A percentile compares a stretch with the other conserved stretches of the same genome.
Conservation (phyloP, 2,113 vertebrate genomes). For the Salvelinus alpinus region DNA sequence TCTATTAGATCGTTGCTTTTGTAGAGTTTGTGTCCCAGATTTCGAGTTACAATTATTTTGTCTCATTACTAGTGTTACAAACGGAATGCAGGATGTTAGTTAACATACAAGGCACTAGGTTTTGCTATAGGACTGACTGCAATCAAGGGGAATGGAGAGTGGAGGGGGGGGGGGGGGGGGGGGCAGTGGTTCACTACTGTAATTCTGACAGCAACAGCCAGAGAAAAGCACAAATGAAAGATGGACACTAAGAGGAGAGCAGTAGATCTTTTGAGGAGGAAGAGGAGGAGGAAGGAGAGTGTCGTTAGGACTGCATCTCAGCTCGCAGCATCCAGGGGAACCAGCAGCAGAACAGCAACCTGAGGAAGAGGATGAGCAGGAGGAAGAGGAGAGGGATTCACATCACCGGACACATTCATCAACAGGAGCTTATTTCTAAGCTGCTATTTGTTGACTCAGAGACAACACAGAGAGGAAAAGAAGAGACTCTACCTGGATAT, state of each 20-base stretch:
- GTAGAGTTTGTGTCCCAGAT: slow-evolving; percentile 12
- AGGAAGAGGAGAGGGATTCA: not conserved
- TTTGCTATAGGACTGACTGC: slow-evolving; percentile 71
- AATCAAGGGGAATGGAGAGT: slow-evolving; percentile 28
- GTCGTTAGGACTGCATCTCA: slow-evolving; percentile 89
- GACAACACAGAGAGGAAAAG: not conserved
- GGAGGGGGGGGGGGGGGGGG: not conserved
- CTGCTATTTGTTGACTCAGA: not conserved
- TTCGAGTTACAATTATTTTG: not conserved
- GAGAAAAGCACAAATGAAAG: slow-evolving; percentile 16
- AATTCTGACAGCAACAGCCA: slow-evolving; percentile 35
- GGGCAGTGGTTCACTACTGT: slow-evolving; percentile 34
- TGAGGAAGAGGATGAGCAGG: slow-evolving; percentile 45
- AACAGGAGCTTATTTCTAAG: not conserved
- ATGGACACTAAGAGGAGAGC: slow-evolving; percentile 42
- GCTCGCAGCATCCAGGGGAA: slow-evolving; percentile 94
- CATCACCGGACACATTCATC: not conserved
- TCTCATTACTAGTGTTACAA: slow-evolving; percentile 33
- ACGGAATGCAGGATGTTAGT: slow-evolving; percentile 64
- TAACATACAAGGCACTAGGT: slow-evolving; percentile 79
- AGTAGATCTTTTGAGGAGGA: slow-evolving; percentile 21
- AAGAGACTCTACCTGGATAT: slow-evolving; percentile 82
- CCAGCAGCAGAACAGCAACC: slow-evolving; percentile 95
- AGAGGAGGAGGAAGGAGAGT: slow-evolving; percentile 20
- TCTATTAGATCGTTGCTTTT: slow-evolving; percentile 28